A percentile compares a stretch with the other conserved stretches of the same genome.
phyloP scores from a whole-genome alignment of 2,113 vertebrate genomes.

The Sigmodon hispidus region DNA sequence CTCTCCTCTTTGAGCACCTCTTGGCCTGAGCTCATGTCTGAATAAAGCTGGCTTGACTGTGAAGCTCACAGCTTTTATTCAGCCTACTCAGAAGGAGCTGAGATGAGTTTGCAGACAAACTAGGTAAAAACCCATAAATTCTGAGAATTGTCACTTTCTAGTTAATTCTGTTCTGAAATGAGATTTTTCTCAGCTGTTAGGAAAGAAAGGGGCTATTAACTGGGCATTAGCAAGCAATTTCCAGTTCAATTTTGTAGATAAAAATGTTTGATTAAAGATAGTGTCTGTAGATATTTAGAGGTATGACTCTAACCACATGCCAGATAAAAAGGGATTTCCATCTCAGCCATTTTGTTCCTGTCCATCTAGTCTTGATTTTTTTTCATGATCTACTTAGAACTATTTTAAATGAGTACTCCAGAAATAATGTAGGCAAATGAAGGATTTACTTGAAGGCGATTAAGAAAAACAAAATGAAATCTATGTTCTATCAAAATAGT shows the following conservation, averaged over 20 bases:
- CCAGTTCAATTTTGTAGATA: constrained; percentile 71
- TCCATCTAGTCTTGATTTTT: not conserved
- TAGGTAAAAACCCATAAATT: constrained; percentile 56
- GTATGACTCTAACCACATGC: constrained; percentile 44
- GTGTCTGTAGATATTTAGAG: constrained; percentile 69
- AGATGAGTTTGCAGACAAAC: constrained; percentile 45
- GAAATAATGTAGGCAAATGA: not conserved
- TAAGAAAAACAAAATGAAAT: constrained; percentile 26
- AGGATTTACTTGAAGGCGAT: not conserved
- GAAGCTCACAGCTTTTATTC: constrained; percentile 56
- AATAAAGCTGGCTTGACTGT: constrained; percentile 35
- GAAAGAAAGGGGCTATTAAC: constrained; percentile 70
- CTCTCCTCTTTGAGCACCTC: not conserved
- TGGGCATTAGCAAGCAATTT: constrained; percentile 75
- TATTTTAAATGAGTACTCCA: not conserved
- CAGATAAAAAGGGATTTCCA: constrained; percentile 34
- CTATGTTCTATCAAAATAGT: not conserved
- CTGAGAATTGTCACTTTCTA: constrained; percentile 67
- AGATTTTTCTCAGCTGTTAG: constrained; percentile 67
- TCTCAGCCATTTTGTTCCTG: not conserved
- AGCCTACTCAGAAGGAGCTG: constrained; percentile 51
- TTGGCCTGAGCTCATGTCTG: not conserved
- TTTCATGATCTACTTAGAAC: not conserved
- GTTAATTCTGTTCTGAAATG: constrained; percentile 72
- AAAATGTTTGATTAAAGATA: constrained; percentile 79